Evolutionary conservation across 53 echinoderm and acorn worm genomes (phyloP).

Genomic region (Echinometra lucunter): DNA sequence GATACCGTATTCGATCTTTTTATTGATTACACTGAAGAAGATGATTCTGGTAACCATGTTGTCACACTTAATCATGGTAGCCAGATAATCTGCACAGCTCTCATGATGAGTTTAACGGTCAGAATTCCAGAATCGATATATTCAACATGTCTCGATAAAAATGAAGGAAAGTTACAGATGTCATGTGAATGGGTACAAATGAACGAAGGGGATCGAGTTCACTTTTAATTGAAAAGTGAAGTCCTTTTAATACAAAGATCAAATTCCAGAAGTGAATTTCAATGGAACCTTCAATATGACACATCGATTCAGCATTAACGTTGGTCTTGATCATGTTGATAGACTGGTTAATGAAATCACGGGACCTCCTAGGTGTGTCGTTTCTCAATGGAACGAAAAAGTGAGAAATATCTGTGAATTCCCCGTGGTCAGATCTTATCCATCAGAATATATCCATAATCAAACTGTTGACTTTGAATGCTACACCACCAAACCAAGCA

Average conservation of each 20-base stretch:
- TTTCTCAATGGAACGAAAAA: background rate
- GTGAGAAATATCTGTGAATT: background rate
- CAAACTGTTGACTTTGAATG: background rate
- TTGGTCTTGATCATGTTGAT: background rate
- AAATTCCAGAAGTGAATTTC: background rate
- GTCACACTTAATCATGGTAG: background rate
- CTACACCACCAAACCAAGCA: background rate
- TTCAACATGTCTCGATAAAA: background rate
- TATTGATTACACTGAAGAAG: background rate
- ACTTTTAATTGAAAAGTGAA: background rate
- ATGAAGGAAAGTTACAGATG: background rate
- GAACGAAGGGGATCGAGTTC: constrained; percentile 26
- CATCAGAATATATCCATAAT: too few species aligned
- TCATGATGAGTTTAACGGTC: background rate
- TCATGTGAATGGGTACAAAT: background rate
- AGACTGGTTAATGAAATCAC: background rate
- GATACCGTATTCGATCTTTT: background rate
- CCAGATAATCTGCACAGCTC: background rate
- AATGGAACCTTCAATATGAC: background rate
- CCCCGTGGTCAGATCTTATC: background rate
- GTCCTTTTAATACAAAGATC: background rate
- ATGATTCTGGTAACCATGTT: constrained; percentile 1
- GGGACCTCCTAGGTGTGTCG: background rate
- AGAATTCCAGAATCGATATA: background rate
- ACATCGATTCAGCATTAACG: background rate